Conservation (phyloP, 2,113 vertebrate genomes). For the Sorex fumeus region DNA sequence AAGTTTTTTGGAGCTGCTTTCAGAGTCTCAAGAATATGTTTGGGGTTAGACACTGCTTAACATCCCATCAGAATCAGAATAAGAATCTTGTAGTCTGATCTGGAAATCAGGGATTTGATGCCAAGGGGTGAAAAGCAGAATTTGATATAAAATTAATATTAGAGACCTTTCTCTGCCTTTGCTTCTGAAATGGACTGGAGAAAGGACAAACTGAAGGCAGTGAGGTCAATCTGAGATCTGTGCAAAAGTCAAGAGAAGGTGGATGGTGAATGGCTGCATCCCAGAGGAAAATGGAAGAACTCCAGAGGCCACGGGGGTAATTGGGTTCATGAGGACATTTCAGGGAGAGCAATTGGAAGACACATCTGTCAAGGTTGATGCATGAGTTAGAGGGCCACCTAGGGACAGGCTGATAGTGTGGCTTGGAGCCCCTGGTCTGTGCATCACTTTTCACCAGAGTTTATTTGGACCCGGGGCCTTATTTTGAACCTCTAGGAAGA, state of each 20-base stretch:
- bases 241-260: neutral
- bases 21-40: too few species aligned
- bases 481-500: conserved; percentile 1
- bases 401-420: too few species aligned
- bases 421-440: neutral
- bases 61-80: too few species aligned
- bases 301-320: neutral
- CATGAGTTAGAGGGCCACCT: neutral
- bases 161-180: neutral
- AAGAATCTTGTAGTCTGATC: neutral
- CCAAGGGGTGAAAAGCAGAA: neutral
- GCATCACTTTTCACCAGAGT: neutral
- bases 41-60: too few species aligned
- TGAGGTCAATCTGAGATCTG: neutral
- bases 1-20: too few species aligned
- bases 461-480: neutral
- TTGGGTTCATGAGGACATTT: neutral
- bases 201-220: neutral
- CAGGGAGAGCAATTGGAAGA: neutral
- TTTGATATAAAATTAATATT: neutral
- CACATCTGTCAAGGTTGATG: neutral
- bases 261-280: neutral
- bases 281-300: neutral
- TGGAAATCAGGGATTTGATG: neutral
- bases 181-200: neutral